phyloP scores from a whole-genome alignment of 1,140 invertebrate genomes.

The Antheraea pernyi region DNA sequence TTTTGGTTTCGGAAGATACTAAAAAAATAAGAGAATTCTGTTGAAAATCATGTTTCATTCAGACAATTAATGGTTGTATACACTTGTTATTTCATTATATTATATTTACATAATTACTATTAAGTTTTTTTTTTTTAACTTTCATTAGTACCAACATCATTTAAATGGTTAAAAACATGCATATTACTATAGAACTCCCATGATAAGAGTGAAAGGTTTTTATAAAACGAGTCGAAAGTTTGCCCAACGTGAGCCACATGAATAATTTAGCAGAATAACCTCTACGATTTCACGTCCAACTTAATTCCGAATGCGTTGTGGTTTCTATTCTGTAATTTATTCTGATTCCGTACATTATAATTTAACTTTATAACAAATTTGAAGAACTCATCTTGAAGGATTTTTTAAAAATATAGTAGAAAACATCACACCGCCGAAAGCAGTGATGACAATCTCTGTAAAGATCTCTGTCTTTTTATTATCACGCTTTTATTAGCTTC shows the following conservation, averaged over 20 bases:
- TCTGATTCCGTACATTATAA: constrained; percentile 37
- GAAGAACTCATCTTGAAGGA: not conserved
- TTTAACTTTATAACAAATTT: not conserved
- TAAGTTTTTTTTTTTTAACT: not conserved
- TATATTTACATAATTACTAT: constrained; percentile 3
- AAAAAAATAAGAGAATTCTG: too few species aligned
- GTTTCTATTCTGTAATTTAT: constrained; percentile 74
- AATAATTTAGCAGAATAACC: constrained; percentile 78
- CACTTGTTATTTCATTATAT: not conserved
- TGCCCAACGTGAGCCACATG: constrained; percentile 66
- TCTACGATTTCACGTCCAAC: constrained; percentile 73
- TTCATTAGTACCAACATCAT: not conserved
- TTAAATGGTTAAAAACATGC: constrained; percentile 20
- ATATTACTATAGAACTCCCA: constrained; percentile 28
- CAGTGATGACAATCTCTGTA: not conserved
- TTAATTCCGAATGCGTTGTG: constrained; percentile 70
- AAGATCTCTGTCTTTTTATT: too few species aligned
- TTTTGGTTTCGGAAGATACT: too few species aligned
- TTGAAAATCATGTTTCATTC: too few species aligned
- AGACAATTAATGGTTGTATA: not conserved
- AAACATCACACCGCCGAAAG: not conserved
- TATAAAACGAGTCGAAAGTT: constrained; percentile 67
- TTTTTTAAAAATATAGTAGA: not conserved
- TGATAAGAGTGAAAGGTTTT: constrained; percentile 77
- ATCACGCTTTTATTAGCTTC: too few species aligned